Evolutionary conservation across 1,140 invertebrate species (phyloP), one percentile per base, ranked within the genome.

Genomic region (Telenomus remus): DNA sequence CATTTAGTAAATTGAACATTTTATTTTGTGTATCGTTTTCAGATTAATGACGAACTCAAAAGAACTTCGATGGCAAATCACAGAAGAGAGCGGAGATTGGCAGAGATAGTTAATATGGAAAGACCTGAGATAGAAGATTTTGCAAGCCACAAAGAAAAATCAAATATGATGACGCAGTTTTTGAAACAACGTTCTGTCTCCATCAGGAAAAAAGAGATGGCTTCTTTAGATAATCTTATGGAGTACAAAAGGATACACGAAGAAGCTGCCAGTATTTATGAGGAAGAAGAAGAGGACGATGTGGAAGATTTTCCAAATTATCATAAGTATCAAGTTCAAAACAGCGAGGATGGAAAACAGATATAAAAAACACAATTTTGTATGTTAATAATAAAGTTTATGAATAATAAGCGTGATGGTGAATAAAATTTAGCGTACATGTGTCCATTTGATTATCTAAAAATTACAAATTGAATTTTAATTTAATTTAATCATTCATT

Each of bases 341-440:
- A 39, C 39, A 9, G 1, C 34, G 39, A 37, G 12, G 10, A 35
- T 35, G 34, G 5, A 10, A 35, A 35, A 35, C 39, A 5, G 13
- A 15, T 12, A 39, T 53, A 39, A 39, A 27, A 19, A 39, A 39
- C 14, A 53, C 37, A 44, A n/a, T 56, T 33, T 44, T 33, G 34
- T 46, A 27, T 56, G 39, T 56, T 56, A 44, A 56, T 19, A 46
- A 33, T 13, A 13, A 48, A 5, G 16, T 59, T 49, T 48, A 48
- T 37, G 48, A 59, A 59, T 54, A 54, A 42, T 54, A 54, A 39
- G 37, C n/a, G 9, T n/a, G 9, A 39, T 11, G 3, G 37, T 39
- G 9, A 39, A 4, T 39, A 39, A 4, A 39, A 39, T 39, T 39
- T 39, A 39, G 9, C 1, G 9, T 39, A 4, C 37, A 39, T 4